Evolutionary conservation across 2,888 invertebrate species (phyloP), one percentile per base, ranked within the genome.

Genomic region (Anthophora plumipes): DNA sequence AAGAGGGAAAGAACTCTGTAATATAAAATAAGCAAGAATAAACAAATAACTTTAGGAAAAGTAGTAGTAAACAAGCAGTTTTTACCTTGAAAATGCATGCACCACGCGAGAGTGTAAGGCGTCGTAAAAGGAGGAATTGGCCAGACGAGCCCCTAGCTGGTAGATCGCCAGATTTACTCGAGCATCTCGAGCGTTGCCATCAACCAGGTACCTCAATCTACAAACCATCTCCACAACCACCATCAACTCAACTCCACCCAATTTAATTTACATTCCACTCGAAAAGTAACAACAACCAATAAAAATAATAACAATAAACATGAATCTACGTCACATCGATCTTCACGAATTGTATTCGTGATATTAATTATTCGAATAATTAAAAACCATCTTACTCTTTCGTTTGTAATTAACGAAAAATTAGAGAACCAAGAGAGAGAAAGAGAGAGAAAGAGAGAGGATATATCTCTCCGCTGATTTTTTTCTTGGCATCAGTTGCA

Each of bases 401-500:
- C 31, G 4, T 1, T 31, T 17, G 17, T 46, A 17, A 46, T 46
- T 46, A 46, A 31, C 31, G 46, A 46, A 46, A 59, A 14, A 39
- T 6, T 7, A 14, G 20, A 9, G 14, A 8, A 37, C 3, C 20
- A 2, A 17, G 12, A 31, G 31, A n/a, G n/a, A 22, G 17, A 17
- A 31, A 31, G 31, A 17, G 9, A 41, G 17, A 6, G 39, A 9
- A 22, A 20, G 14, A 22, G 25, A 41, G 22, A 31, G 7, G 7
- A 22, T 22, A 31, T 52, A 22, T 43, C 31, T 57, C 54, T 55
- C 48, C 5, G 31, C 12, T 50, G 48, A 46, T 54, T 82, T 80
- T 94, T 94, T 92, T 93, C 94, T 94, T 94, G 90, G 92, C 93
- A 94, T 31, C 31, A 93, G 92, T 92, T 91, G 84, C 90, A 75